Evolutionary conservation across 1,140 invertebrate species (phyloP), one percentile per base, ranked within the genome.

Genomic region (Bombus affinis): DNA sequence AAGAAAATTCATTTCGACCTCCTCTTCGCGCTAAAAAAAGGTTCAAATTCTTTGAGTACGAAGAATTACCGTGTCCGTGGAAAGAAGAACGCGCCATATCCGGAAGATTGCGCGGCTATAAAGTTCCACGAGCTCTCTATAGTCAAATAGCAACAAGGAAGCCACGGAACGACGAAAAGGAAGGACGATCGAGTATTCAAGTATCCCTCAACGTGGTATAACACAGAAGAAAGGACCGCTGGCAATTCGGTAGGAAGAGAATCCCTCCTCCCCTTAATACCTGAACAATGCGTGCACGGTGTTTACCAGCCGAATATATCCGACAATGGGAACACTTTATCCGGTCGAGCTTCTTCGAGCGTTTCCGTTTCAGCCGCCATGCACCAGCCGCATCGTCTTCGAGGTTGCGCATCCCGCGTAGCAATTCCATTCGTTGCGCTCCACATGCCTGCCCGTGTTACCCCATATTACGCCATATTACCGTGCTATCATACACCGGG

Each of bases 211-310:
- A 18, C 32, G n/a, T n/a, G 22, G 25, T 13, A 62, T 28, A n/a
- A 18, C 3, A 3, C 1, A 1, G 35, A 12, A 39, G 22, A 71
- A 57, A 76, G 62, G 15, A 12, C 5, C 47, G 57, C 10, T 25
- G 10, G 62, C 15, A 42, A 81, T 39, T 47, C 13, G 4, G 18
- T 1, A 18, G n/a, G 65, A n/a, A 82, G 32, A 83, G 83, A 79
- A 83, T 59, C 53, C 62, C 35, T 47, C 62, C 44, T 37, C 9
- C 9, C 42, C 12, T 68, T 79, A 68, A 79, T 79, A 68, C 32
- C 62, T 22, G 77, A 79, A 79, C 77, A 79, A 79, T 79, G 77
- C 37, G 75, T 42, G 59, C 37, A 39, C 75, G 15, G 18, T 78
- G 76, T 66, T 78, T 62, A 66, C 76, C 76, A 47, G n/a, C 62